Evolutionary conservation across 1,140 invertebrate species (phyloP).

Genomic region (Sinonovacula constricta): DNA sequence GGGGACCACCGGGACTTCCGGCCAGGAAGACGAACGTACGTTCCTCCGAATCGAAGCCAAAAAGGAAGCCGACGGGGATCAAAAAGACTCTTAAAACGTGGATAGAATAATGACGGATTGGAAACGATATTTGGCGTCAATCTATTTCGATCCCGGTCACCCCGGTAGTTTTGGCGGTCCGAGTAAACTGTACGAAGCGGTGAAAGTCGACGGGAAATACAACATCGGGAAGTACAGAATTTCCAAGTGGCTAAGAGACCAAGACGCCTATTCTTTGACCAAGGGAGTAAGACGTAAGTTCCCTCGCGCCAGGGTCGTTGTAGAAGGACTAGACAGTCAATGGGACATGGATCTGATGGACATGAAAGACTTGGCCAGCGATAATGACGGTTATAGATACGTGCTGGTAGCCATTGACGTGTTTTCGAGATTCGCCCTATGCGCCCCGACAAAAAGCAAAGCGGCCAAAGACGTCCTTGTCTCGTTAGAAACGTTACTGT

Average conservation of each 20-base stretch:
- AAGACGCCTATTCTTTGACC: constrained; percentile 27
- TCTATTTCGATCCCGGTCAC: constrained; percentile 11
- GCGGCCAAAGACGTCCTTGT: background rate
- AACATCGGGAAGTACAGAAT: constrained; percentile 28
- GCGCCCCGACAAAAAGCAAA: constrained; percentile 1
- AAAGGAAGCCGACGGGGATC: too few species aligned
- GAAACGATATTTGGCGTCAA: constrained; percentile 28
- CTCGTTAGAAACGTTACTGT: background rate
- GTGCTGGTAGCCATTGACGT: constrained; percentile 8
- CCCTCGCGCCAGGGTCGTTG: background rate
- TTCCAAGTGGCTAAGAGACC: constrained; percentile 29
- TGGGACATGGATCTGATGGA: constrained; percentile 33
- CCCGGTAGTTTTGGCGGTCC: background rate
- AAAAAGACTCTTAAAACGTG: too few species aligned
- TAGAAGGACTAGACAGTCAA: constrained; percentile 9
- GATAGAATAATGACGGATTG: constrained; percentile 22
- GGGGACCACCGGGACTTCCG: background rate
- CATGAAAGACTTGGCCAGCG: background rate
- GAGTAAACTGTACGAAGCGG: constrained; percentile 14
- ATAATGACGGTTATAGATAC: constrained; percentile 17
- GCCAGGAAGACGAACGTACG: too few species aligned
- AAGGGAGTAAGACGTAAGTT: constrained; percentile 4
- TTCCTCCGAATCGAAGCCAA: too few species aligned
- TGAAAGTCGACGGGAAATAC: constrained; percentile 2
- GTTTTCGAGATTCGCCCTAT: background rate